A percentile compares a stretch with the other conserved stretches of the same genome.
These are phyloP conservation scores for Heliconius cydno DNA, from an alignment of 2,888 invertebrate genomes.

Conservation along the genomic window DNA sequence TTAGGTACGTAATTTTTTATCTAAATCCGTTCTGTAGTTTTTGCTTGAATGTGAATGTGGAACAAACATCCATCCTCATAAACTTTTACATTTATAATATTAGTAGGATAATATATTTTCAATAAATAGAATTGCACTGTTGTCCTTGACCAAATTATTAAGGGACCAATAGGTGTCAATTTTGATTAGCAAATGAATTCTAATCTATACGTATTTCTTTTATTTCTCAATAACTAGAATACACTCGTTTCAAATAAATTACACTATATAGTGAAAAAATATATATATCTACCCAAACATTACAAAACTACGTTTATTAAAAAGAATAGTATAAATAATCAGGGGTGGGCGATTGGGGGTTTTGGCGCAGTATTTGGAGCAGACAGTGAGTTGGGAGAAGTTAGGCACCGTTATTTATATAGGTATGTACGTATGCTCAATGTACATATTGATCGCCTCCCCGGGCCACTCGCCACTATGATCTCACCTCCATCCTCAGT, in stretches of 20 bases:
- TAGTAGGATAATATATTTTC: no score
- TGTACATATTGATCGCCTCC: conserved; percentile 84
- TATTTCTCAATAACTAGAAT: neutral
- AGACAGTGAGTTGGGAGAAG: conserved; percentile 82
- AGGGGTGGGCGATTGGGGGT: conserved; percentile 66
- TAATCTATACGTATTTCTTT: neutral
- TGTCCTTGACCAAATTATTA: no score
- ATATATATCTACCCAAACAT: neutral
- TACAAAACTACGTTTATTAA: conserved; percentile 43
- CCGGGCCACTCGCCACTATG: conserved; percentile 83
- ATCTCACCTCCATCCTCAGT: conserved; percentile 83
- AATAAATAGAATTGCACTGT: no score
- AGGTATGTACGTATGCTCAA: conserved; percentile 82
- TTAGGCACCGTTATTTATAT: conserved; percentile 81
- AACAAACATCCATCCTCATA: no score
- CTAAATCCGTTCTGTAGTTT: no score
- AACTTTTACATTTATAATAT: no score
- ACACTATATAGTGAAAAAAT: neutral
- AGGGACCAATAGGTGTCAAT: neutral
- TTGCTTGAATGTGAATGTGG: no score
- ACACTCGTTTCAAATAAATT: neutral
- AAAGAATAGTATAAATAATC: conserved; percentile 65
- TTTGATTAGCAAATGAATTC: neutral
- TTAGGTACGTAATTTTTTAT: no score
- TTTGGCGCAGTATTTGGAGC: conserved; percentile 83